These are phyloP conservation scores for Sebastes fasciatus DNA, from an alignment of 2,113 vertebrate species.

Conservation along the genomic window DNA sequence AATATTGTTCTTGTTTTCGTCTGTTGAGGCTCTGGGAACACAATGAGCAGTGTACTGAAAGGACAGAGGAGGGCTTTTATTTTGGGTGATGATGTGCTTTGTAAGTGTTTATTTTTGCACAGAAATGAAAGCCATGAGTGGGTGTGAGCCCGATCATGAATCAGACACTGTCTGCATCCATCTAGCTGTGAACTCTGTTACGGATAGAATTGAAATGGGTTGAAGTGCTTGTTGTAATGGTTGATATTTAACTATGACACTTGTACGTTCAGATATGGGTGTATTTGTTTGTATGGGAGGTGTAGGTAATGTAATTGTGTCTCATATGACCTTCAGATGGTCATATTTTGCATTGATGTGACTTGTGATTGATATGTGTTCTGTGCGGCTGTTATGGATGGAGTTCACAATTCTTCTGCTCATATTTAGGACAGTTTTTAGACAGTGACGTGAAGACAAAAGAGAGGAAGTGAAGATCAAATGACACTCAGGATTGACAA, in stretches of 20 bases:
- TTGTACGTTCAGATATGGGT: neutral
- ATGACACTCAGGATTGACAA: neutral
- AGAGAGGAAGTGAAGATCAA: neutral
- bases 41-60: constrained; percentile 1
- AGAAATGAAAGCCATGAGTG: constrained; percentile 51
- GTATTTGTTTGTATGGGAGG: neutral
- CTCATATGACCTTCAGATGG: neutral
- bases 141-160: constrained; percentile 42
- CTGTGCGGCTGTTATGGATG: neutral
- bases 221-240: constrained; percentile 32
- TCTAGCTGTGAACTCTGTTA: constrained; percentile 15
- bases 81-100: constrained; percentile 30
- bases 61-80: neutral
- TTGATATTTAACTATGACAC: constrained; percentile 9
- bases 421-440: neutral
- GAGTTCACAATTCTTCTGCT: constrained; percentile 6
- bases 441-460: neutral
- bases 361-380: neutral
- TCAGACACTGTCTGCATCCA: constrained; percentile 41
- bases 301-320: neutral
- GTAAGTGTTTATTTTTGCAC: constrained; percentile 45
- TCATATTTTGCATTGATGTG: no score
- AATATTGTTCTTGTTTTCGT: neutral
- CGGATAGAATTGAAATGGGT: neutral
- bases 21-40: constrained; percentile 9